Evolutionary conservation across 2,113 vertebrate species (phyloP).

Genomic region (Rhodinocichla rosea): DNA sequence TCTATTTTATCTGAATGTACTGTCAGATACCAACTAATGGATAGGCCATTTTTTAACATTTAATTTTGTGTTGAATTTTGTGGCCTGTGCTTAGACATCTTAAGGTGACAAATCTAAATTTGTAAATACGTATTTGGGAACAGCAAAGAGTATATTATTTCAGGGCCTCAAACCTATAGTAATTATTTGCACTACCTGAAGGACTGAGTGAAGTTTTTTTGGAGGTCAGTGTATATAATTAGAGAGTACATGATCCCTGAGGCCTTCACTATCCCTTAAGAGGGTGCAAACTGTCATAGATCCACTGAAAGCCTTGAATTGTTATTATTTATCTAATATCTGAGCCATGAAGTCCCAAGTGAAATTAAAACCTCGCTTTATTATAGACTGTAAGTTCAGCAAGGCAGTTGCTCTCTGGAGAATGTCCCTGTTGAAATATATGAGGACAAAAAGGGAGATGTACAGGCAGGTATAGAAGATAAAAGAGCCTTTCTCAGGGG

Average conservation of each 20-base stretch:
- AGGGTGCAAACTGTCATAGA: not conserved
- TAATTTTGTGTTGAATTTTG: not conserved
- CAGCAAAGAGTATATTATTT: not conserved
- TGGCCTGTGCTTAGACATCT: not conserved
- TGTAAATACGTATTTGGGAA: not conserved
- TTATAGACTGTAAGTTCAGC: not conserved
- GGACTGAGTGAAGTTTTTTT: not conserved
- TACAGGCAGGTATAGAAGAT: not conserved
- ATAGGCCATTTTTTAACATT: not conserved
- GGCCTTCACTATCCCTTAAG: not conserved
- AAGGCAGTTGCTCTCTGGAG: not conserved
- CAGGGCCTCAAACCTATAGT: not conserved
- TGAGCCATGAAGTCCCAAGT: not conserved
- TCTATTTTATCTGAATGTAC: not conserved
- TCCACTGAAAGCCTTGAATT: not conserved
- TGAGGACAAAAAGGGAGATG: not conserved
- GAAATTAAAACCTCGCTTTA: not conserved
- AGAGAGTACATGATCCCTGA: not conserved
- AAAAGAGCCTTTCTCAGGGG: not conserved
- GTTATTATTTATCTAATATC: slow-evolving; percentile 18
- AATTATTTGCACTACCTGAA: not conserved
- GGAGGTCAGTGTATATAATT: not conserved
- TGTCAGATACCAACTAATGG: not conserved
- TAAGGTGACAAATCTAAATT: not conserved
- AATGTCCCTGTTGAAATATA: not conserved